phyloP scores from a whole-genome alignment of 2,113 vertebrate species.

The Gobio gobio region DNA sequence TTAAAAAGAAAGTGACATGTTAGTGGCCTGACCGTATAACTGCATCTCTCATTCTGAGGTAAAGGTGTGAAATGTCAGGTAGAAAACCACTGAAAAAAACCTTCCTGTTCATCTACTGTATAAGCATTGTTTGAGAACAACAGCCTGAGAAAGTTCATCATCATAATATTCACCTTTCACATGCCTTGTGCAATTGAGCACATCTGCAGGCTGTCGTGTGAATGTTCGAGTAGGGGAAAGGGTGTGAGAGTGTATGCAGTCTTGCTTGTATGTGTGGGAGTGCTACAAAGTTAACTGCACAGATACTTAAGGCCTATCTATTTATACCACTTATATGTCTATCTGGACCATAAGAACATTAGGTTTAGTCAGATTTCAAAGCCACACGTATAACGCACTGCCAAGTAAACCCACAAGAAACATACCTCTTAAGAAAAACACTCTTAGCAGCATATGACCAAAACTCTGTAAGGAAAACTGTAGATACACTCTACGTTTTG shows the following conservation, averaged over 20 bases:
- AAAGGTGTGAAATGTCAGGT: conserved; percentile 49
- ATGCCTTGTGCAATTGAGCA: neutral
- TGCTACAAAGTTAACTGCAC: conserved; percentile 4
- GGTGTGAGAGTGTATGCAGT: conserved; percentile 34
- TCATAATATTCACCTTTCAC: neutral
- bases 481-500: neutral
- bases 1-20: neutral
- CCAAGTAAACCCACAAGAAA: neutral
- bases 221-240: conserved; percentile 12
- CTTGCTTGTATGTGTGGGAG: conserved; percentile 34
- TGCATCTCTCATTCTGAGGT: conserved; percentile 23
- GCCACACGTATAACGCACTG: neutral
- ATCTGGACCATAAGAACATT: conserved; percentile 48
- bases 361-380: conserved; percentile 53
- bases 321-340: conserved; percentile 54
- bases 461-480: too few species aligned
- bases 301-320: conserved; percentile 52
- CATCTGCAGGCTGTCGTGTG: neutral
- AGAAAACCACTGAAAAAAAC: conserved; percentile 38
- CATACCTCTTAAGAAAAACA: neutral
- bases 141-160: conserved; percentile 7
- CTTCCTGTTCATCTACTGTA: neutral
- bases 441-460: neutral
- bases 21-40: neutral
- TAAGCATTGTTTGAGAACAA: neutral